Evolutionary conservation across 2,888 invertebrate genomes (phyloP).

Genomic region (Schrankia costaestrigalis): DNA sequence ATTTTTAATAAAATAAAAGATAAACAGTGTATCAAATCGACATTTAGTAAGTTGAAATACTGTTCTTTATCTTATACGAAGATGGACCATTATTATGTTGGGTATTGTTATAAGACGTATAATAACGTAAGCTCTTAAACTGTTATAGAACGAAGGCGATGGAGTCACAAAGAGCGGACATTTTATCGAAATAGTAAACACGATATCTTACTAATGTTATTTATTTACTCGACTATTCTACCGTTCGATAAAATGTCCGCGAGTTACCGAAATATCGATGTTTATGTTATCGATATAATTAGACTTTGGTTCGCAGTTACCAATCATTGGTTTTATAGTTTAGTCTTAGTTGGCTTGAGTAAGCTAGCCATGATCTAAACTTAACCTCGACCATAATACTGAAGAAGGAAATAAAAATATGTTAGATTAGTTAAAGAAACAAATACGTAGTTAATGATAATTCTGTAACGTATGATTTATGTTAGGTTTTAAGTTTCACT

Average conservation of each 20-base stretch:
- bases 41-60: slow-evolving; percentile 18
- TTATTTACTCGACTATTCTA: slow-evolving; percentile 25
- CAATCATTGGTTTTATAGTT: slow-evolving; percentile 14
- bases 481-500: slow-evolving; percentile 5
- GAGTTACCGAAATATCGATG: slow-evolving; percentile 13
- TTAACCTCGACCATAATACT: slow-evolving; percentile 18
- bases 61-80: slow-evolving; percentile 17
- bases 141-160: too few relatives aligned
- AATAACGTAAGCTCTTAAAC: too few relatives aligned
- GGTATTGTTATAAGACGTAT: slow-evolving; percentile 19
- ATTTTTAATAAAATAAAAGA: slow-evolving; percentile 12
- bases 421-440: slow-evolving; percentile 9
- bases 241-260: slow-evolving; percentile 26
- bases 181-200: slow-evolving; percentile 28
- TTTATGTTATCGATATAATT: slow-evolving; percentile 12
- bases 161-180: slow-evolving; percentile 12
- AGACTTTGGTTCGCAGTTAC: slow-evolving; percentile 18
- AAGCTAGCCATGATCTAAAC: too few relatives aligned
- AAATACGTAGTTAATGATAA: slow-evolving; percentile 18
- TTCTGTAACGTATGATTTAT: slow-evolving; percentile 8
- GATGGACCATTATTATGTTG: slow-evolving; percentile 24
- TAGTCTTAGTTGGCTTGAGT: too few relatives aligned
- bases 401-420: slow-evolving; percentile 9
- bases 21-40: slow-evolving; percentile 20
- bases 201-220: slow-evolving; percentile 23